A percentile compares a stretch with the other conserved stretches of the same genome.
phyloP scores from a whole-genome alignment of 2,797 vertebrate species.

The Myotis daubentonii region DNA sequence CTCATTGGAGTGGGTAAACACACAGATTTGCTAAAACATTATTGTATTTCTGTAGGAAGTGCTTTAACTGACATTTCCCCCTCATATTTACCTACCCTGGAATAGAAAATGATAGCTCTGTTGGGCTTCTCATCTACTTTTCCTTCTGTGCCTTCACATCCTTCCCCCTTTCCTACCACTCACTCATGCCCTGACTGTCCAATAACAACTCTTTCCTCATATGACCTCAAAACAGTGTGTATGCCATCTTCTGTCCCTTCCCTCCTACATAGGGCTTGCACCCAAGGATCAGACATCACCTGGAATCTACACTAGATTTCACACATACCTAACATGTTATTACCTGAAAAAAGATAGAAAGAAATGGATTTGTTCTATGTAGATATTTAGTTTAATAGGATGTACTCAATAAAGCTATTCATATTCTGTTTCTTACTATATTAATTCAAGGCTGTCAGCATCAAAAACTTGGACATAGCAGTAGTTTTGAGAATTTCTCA shows the following conservation, averaged over 20 bases:
- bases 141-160: neutral
- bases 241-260: neutral
- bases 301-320: conserved; percentile 1
- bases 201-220: neutral
- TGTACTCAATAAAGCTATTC: neutral
- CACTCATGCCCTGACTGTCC: neutral
- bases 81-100: neutral
- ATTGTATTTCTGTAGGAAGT: neutral
- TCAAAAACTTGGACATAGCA: conserved; percentile 29
- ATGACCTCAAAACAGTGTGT: neutral
- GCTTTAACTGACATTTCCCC: neutral
- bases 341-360: neutral
- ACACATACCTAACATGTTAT: neutral
- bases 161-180: neutral
- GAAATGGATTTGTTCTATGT: neutral
- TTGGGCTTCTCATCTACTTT: neutral
- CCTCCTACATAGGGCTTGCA: neutral
- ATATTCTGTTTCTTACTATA: neutral
- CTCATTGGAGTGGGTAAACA: neutral
- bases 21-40: neutral
- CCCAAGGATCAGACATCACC: neutral
- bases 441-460: conserved; percentile 46
- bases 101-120: neutral
- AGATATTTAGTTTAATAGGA: conserved; percentile 10
- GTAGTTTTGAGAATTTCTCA: conserved; percentile 52